Conservation (phyloP, 2,888 invertebrate species). For the Oscheius onirici region DNA sequence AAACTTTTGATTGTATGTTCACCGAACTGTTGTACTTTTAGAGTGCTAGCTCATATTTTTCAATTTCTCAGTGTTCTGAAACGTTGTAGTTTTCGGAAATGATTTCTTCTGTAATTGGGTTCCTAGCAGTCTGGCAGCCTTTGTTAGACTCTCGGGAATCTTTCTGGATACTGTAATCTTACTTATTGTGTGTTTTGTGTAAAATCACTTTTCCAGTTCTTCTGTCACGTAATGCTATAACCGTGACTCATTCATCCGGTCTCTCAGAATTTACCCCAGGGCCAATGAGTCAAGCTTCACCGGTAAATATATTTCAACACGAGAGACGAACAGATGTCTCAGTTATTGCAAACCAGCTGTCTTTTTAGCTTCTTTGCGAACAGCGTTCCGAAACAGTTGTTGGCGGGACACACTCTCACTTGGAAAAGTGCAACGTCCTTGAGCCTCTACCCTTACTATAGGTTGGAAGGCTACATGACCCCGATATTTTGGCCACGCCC, state of each 20-base stretch:
- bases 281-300: too few relatives aligned
- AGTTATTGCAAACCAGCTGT: constrained; percentile 23
- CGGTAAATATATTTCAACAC: too few relatives aligned
- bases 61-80: too few relatives aligned
- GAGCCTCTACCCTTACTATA: constrained; percentile 23
- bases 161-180: too few relatives aligned
- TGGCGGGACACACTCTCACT: background rate
- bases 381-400: constrained; percentile 15
- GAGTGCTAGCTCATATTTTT: too few relatives aligned
- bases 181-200: background rate
- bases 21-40: too few relatives aligned
- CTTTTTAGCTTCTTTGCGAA: constrained; percentile 5
- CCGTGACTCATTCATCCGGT: constrained; percentile 1
- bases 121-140: too few relatives aligned
- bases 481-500: constrained; percentile 14
- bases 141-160: too few relatives aligned
- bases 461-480: background rate
- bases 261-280: background rate
- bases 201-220: background rate
- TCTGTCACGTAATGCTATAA: too few relatives aligned
- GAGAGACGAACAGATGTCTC: constrained; percentile 8
- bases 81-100: too few relatives aligned
- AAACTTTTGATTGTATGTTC: too few relatives aligned
- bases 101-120: too few relatives aligned
- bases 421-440: constrained; percentile 22